phyloP scores from a whole-genome alignment of 2,113 vertebrate species.

The Ictalurus furcatus region DNA sequence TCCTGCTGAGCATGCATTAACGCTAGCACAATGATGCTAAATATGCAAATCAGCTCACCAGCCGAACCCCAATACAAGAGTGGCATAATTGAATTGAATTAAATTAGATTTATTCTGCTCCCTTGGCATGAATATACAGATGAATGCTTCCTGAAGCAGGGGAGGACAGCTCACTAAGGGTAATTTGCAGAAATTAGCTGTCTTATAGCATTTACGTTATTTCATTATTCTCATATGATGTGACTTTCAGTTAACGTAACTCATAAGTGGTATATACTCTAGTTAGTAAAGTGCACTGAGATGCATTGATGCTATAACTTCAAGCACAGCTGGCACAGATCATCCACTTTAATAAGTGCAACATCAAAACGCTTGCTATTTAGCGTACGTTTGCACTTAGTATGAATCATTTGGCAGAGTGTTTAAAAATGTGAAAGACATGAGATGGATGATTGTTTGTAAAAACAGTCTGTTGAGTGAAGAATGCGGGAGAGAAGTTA shows the following conservation, averaged over 20 bases:
- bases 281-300: not conserved
- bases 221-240: not conserved
- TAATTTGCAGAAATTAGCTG: slow-evolving; percentile 24
- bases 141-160: slow-evolving; percentile 28
- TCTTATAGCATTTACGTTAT: slow-evolving; percentile 19
- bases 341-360: not conserved
- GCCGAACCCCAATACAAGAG: not conserved
- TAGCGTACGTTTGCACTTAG: not conserved
- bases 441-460: not conserved
- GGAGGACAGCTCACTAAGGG: not conserved
- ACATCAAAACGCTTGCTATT: not conserved
- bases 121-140: slow-evolving; percentile 25
- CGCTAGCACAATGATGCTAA: slow-evolving; percentile 8
- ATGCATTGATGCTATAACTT: not conserved
- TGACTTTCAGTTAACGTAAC: not conserved
- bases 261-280: not conserved
- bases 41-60: slow-evolving; percentile 29
- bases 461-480: not conserved
- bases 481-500: not conserved
- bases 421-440: not conserved
- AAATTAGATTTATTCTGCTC: slow-evolving; percentile 26
- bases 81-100: slow-evolving; percentile 32
- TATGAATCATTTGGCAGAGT: not conserved
- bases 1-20: slow-evolving; percentile 13
- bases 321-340: not conserved